phyloP scores from a whole-genome alignment of 2,797 vertebrate species.

The Ctenopoma kingsleyae region DNA sequence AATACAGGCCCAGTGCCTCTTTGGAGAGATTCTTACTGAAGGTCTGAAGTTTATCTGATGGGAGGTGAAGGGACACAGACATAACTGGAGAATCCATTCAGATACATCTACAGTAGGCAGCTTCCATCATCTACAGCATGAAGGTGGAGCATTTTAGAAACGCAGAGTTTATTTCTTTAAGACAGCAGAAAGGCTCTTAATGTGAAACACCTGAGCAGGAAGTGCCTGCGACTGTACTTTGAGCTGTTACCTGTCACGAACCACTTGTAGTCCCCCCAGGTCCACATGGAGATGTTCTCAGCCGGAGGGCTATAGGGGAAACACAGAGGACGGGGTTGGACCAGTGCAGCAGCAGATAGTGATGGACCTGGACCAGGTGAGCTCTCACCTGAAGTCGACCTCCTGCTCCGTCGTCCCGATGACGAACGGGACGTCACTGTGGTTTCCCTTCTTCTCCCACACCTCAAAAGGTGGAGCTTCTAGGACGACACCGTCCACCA shows the following conservation, averaged over 20 bases:
- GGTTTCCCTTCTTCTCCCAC: slow-evolving; percentile 71
- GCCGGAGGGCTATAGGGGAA: slow-evolving; percentile 71
- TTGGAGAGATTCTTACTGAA: slow-evolving; percentile 71
- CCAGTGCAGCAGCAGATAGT: not conserved
- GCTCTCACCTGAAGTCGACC: slow-evolving; percentile 76
- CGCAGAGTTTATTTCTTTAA: too few species aligned
- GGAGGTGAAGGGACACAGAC: not conserved
- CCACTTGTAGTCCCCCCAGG: slow-evolving; percentile 82
- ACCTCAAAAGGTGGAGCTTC: slow-evolving; percentile 72
- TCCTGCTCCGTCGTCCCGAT: slow-evolving; percentile 85
- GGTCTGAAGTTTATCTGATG: slow-evolving; percentile 78
- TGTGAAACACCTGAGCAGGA: too few species aligned
- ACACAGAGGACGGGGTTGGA: slow-evolving; percentile 2
- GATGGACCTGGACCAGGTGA: not conserved
- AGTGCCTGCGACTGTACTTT: too few species aligned
- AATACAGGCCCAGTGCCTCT: slow-evolving; percentile 74
- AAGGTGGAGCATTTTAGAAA: not conserved
- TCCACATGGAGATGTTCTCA: slow-evolving; percentile 83
- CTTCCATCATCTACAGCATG: too few species aligned
- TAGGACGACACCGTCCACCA: slow-evolving; percentile 85
- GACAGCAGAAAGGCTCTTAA: too few species aligned
- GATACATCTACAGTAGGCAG: too few species aligned
- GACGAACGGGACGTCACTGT: slow-evolving; percentile 83
- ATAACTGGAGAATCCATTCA: too few species aligned
- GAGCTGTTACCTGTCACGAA: slow-evolving; percentile 78